Base-by-base conservation (phyloP, 23 tunicate genomes). In the Ascidia mentula region DNA sequence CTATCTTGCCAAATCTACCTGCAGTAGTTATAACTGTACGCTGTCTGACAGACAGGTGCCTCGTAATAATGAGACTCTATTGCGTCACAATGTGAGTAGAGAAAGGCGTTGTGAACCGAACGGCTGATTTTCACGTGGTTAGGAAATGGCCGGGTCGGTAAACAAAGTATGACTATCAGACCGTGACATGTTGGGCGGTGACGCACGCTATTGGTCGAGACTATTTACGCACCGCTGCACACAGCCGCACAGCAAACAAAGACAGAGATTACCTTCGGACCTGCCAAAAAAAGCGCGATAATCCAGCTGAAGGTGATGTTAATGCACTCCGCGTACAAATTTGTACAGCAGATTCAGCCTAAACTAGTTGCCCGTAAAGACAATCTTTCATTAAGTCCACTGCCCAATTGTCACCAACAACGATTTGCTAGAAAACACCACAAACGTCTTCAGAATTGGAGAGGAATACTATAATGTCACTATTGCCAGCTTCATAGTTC, bases 81-180 rank as follows among this genome's bases (percentile, higher is more conserved):
- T 53, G 65, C 65, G 65, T 53, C 65, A 53, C 12, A 53, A 26
- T n/a, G n/a, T n/a, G n/a, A 53, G 24, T 53, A 53, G 65, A 53
- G 65, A 53, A 53, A 53, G 65, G 65, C 65, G 22, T 5, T 53
- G 65, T n/a, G n/a, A n/a, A n/a, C n/a, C n/a, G n/a, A n/a, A 28
- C 65, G 65, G 22, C 28, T 12, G 53, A 26, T 6, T 53, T 53
- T 53, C 65, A 53, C 65, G 65, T 53, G 65, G 7, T 9, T 26
- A 28, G 7, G 13, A 53, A 53, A 3, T 53, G 65, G 65, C 13
- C 65, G 22, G 65, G 13, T 9, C 22, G 65, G 65, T 53, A 53
- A 53, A 53, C 65, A 53, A 53, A 53, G 28, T 9, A 3, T 6
- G 22, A 28, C 7, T 53, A 26, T 6, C 1, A 5, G 65, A 28